phyloP scores from a whole-genome alignment of 2,797 vertebrate genomes.

The Siniperca undulata region DNA sequence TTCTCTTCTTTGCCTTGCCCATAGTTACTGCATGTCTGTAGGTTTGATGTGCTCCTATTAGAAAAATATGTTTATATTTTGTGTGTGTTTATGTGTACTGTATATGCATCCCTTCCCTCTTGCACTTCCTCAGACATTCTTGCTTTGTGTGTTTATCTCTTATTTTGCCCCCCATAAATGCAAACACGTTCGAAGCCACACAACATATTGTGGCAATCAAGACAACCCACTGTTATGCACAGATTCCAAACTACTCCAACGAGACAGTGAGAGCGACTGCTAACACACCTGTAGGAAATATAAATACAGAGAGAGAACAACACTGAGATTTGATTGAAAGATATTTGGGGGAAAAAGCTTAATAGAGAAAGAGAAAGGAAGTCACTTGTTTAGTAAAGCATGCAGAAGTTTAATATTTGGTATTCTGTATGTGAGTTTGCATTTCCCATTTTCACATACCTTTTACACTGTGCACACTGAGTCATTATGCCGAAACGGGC shows the following conservation, averaged over 20 bases:
- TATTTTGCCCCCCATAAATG: not conserved
- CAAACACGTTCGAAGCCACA: not conserved
- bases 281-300: not conserved
- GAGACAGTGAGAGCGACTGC: not conserved
- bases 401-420: not conserved
- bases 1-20: not conserved
- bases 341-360: not conserved
- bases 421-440: not conserved
- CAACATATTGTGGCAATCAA: not conserved
- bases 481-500: not conserved
- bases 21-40: not conserved
- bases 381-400: not conserved
- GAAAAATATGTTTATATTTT: not conserved
- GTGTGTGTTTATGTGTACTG: not conserved
- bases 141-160: not conserved
- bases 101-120: not conserved
- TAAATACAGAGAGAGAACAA: conserved; percentile 5
- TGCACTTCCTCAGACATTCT: not conserved
- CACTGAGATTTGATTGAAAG: not conserved
- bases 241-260: not conserved
- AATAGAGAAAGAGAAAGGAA: not conserved
- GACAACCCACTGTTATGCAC: not conserved
- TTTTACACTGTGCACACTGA: not conserved
- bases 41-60: not conserved
- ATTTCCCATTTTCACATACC: not conserved